A percentile compares a stretch with the other conserved stretches of the same genome.
phyloP scores from a whole-genome alignment of 2,888 invertebrate genomes.

The Ornithoptera priamus region DNA sequence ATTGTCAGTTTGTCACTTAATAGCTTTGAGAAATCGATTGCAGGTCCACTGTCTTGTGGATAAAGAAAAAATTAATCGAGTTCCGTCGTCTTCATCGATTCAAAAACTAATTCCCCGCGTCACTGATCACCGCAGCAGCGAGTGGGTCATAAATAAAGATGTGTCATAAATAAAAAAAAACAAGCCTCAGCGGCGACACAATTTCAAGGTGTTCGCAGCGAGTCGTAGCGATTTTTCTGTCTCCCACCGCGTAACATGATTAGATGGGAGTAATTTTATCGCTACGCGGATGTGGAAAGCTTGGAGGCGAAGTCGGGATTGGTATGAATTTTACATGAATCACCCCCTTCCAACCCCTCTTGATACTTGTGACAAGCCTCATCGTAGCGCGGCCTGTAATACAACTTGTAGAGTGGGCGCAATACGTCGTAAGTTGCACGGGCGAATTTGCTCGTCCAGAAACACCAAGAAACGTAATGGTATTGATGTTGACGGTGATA shows the following conservation, averaged over 20 bases:
- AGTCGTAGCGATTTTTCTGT: conserved; percentile 41
- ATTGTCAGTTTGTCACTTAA: too few relatives aligned
- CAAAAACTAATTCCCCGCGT: conserved; percentile 5
- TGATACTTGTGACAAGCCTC: conserved; percentile 52
- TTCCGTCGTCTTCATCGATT: not conserved
- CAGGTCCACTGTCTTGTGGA: too few relatives aligned
- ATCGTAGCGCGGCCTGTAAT: conserved; percentile 55
- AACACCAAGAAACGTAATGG: too few relatives aligned
- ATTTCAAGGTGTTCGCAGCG: conserved; percentile 35
- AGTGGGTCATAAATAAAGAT: conserved; percentile 28
- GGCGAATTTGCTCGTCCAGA: too few relatives aligned
- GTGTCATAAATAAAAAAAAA: conserved; percentile 32
- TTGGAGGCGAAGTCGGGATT: conserved; percentile 45
- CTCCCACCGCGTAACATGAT: conserved; percentile 59
- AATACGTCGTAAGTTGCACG: conserved; percentile 7
- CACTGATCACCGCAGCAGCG: conserved; percentile 5
- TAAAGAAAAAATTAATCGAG: too few relatives aligned
- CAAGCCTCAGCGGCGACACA: conserved; percentile 26
- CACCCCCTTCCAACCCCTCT: conserved; percentile 36
- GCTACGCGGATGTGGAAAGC: conserved; percentile 45
- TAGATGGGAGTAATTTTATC: conserved; percentile 71
- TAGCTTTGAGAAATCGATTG: too few relatives aligned
- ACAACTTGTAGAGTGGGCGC: conserved; percentile 40
- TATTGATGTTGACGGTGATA: not conserved
- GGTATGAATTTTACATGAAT: conserved; percentile 76